phyloP scores from a whole-genome alignment of 2,113 vertebrate genomes.

The Xiphophorus couchianus region DNA sequence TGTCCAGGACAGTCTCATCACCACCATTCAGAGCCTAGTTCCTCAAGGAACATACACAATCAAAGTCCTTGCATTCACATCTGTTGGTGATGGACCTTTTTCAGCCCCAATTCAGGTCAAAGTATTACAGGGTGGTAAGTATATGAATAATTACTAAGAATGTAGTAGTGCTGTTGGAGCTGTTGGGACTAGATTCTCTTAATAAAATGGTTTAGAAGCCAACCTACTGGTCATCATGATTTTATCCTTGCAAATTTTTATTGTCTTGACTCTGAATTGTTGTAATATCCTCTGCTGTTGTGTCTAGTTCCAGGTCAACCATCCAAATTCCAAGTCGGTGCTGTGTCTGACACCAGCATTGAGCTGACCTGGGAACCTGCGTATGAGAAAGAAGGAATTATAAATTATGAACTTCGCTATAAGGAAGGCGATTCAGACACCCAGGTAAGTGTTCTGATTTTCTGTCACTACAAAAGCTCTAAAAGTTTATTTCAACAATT shows the following conservation, averaged over 20 bases:
- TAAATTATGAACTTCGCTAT: constrained; percentile 92
- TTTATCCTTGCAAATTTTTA: not conserved
- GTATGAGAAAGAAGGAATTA: constrained; percentile 89
- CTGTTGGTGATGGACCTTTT: constrained; percentile 95
- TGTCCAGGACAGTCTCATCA: constrained; percentile 94
- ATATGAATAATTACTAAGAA: not conserved
- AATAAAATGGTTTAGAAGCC: not conserved
- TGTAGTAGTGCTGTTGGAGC: not conserved
- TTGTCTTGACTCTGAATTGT: constrained; percentile 1
- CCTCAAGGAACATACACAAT: constrained; percentile 94
- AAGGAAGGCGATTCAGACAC: constrained; percentile 83
- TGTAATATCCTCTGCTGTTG: constrained; percentile 11
- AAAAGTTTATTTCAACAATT: not conserved
- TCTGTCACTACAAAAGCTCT: not conserved
- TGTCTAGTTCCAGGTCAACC: constrained; percentile 93
- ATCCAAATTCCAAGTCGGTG: constrained; percentile 92
- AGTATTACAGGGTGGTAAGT: constrained; percentile 94
- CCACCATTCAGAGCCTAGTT: constrained; percentile 91
- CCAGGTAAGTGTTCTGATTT: constrained; percentile 77
- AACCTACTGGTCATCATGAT: not conserved
- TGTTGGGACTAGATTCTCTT: not conserved
- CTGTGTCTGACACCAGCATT: constrained; percentile 92
- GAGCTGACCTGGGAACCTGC: constrained; percentile 92
- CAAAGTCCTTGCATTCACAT: constrained; percentile 95
- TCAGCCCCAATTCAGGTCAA: constrained; percentile 97